Evolutionary conservation across 1,140 invertebrate genomes (phyloP).

Genomic region (Trachymyrmex septentrionalis): DNA sequence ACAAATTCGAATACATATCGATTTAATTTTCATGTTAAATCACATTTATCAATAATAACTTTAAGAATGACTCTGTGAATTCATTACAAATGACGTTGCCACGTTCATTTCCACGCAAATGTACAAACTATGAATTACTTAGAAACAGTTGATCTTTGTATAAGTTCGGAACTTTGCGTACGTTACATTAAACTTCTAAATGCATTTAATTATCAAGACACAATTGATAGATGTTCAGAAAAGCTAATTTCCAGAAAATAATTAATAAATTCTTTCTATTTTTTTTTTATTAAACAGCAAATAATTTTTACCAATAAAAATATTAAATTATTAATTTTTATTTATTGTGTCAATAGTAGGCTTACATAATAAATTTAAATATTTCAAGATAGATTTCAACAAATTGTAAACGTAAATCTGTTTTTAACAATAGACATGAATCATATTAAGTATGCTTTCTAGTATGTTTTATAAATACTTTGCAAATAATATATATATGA

Average conservation of each 20-base stretch:
- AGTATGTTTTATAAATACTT: neutral
- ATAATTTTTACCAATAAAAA: neutral
- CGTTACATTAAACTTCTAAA: neutral
- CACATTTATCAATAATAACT: conserved; percentile 6
- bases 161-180: neutral
- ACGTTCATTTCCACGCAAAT: conserved; percentile 60
- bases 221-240: neutral
- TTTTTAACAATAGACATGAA: neutral
- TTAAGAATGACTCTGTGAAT: conserved; percentile 32
- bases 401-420: neutral
- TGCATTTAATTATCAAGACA: conserved; percentile 12
- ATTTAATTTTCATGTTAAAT: conserved; percentile 35
- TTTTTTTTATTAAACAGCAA: neutral
- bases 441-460: neutral
- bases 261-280: conserved; percentile 5
- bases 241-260: neutral
- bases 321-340: neutral
- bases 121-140: neutral
- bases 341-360: neutral
- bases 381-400: neutral
- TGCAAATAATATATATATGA: neutral
- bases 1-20: conserved; percentile 6
- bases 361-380: neutral
- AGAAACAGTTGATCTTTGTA: conserved; percentile 10
- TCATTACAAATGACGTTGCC: conserved; percentile 48